Percentiles rank a stretch among this genome's conserved stretches.
These are phyloP conservation scores for Pygocentrus nattereri DNA, from an alignment of 2,797 vertebrate species.

Conservation along the genomic window DNA sequence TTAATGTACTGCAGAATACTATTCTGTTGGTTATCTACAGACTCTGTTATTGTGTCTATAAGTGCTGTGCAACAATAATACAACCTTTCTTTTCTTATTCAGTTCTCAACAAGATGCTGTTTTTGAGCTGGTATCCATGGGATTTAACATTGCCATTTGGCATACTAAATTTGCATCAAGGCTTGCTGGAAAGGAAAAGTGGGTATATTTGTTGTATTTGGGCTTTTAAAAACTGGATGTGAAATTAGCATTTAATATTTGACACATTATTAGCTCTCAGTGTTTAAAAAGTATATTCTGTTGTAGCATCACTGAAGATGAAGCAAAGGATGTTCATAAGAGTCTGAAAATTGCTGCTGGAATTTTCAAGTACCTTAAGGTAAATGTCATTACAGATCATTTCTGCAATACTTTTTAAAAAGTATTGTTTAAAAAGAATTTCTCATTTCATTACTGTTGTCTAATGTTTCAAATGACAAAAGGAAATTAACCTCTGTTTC, in stretches of 20 bases:
- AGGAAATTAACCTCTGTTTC: no score
- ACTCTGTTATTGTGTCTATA: no score
- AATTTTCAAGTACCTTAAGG: slow-evolving; percentile 96
- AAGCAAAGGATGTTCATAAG: slow-evolving; percentile 96
- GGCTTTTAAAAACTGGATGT: neutral
- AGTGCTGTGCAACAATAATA: neutral
- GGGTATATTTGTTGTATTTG: slow-evolving; percentile 61
- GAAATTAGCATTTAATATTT: slow-evolving; percentile 3
- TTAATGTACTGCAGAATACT: no score
- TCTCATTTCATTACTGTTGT: no score
- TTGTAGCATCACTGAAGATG: slow-evolving; percentile 90
- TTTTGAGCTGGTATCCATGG: slow-evolving; percentile 95
- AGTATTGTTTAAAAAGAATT: no score
- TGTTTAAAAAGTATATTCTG: neutral
- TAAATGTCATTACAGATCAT: slow-evolving; percentile 61
- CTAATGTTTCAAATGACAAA: no score
- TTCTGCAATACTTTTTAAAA: no score
- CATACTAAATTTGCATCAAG: slow-evolving; percentile 96
- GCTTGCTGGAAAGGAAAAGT: slow-evolving; percentile 97
- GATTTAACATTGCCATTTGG: slow-evolving; percentile 95
- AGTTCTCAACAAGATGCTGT: slow-evolving; percentile 96
- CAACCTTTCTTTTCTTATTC: slow-evolving; percentile 52
- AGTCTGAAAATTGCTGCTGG: slow-evolving; percentile 95
- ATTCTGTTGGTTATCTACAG: no score
- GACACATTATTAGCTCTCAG: neutral